A percentile compares a stretch with the other conserved stretches of the same genome.
Evolutionary conservation across 2,113 vertebrate species (phyloP).

Genomic region (Euleptes europaea): DNA sequence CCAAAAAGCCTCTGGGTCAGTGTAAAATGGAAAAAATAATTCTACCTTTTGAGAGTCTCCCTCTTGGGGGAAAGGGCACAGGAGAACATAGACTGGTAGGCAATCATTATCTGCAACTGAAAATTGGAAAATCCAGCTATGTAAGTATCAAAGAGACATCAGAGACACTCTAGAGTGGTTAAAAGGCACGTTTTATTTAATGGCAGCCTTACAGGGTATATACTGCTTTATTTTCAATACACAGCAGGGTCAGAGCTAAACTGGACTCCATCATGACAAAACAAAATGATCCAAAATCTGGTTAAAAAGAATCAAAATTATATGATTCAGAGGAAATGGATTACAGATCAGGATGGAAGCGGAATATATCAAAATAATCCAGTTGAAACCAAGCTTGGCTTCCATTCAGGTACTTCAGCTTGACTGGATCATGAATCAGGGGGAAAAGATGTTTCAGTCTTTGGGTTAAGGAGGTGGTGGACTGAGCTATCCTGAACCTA

Average conservation of each 20-base stretch:
- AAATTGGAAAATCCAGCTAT: constrained; percentile 15
- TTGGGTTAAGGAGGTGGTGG: not conserved
- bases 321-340: not conserved
- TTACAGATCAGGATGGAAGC: not conserved
- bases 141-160: not conserved
- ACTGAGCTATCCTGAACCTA: too few species aligned
- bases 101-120: not conserved
- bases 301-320: not conserved
- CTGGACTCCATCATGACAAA: not conserved
- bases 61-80: not conserved
- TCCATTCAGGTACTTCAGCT: not conserved
- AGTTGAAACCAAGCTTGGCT: not conserved
- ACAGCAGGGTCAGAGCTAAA: not conserved
- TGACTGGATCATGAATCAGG: not conserved
- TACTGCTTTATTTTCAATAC: not conserved
- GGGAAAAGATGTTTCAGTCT: not conserved
- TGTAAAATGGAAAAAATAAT: constrained; percentile 2
- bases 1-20: not conserved
- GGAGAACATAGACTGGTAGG: not conserved
- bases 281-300: not conserved
- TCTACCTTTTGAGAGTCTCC: not conserved
- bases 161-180: not conserved
- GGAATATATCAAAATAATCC: not conserved
- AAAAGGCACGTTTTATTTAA: not conserved
- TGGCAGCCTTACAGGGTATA: not conserved